phyloP scores from a whole-genome alignment of 2,888 invertebrate species.

The Oligia latruncula region DNA sequence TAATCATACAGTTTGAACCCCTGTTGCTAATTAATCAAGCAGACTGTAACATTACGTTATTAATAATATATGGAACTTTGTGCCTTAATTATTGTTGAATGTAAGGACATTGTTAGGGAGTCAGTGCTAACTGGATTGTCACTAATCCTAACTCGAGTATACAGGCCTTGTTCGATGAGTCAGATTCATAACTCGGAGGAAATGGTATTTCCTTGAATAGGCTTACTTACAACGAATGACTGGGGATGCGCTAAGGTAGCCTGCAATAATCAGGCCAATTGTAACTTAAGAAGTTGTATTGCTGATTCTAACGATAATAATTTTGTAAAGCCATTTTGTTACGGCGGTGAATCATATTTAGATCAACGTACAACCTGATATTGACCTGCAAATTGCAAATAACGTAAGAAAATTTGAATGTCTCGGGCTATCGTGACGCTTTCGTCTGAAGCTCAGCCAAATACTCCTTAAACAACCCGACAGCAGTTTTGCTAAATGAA shows the following conservation, averaged over 20 bases:
- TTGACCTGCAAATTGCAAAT: neutral
- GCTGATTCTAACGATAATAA: neutral
- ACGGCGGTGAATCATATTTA: neutral
- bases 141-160: neutral
- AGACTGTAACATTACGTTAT: conserved; percentile 3
- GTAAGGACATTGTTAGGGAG: neutral
- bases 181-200: neutral
- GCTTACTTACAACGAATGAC: neutral
- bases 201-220: neutral
- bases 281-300: too few relatives aligned
- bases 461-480: neutral
- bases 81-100: neutral
- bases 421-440: neutral
- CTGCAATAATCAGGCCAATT: too few relatives aligned
- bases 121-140: neutral
- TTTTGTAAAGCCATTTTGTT: neutral
- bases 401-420: neutral
- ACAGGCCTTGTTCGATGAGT: neutral
- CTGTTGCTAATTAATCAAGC: conserved; percentile 45
- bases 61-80: neutral
- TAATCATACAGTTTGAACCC: conserved; percentile 35
- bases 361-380: neutral
- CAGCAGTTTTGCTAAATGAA: neutral
- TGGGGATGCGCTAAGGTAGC: neutral
- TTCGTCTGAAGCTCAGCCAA: neutral